Evolutionary conservation across 2,113 vertebrate genomes (phyloP).

Genomic region (Thamnaconus septentrionalis): DNA sequence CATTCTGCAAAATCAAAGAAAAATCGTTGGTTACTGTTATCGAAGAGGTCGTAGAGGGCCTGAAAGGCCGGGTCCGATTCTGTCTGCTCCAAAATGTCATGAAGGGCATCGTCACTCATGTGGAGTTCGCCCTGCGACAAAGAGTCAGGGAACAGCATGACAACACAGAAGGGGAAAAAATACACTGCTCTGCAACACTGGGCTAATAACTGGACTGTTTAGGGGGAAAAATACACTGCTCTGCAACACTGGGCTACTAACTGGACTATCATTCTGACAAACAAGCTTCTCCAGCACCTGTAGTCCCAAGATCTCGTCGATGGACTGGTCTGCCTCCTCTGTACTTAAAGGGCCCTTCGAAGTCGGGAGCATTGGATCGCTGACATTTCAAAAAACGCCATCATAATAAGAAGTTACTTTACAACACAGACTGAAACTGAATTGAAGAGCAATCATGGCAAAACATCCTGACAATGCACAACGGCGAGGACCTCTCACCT

Average conservation of each 20-base stretch:
- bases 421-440: no score
- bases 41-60: slow-evolving; percentile 95
- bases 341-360: slow-evolving; percentile 80
- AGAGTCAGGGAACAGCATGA: not conserved
- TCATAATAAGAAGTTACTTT: no score
- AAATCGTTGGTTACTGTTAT: slow-evolving; percentile 81
- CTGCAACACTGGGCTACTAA: no score
- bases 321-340: slow-evolving; percentile 87
- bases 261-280: not conserved
- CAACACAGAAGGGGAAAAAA: not conserved
- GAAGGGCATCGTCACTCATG: slow-evolving; percentile 96
- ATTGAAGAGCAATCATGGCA: not conserved
- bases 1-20: not conserved
- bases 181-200: not conserved
- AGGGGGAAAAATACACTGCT: not conserved
- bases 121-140: slow-evolving; percentile 89
- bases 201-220: not conserved
- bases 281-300: slow-evolving; percentile 75
- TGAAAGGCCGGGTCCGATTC: slow-evolving; percentile 98
- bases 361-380: slow-evolving; percentile 83
- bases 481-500: slow-evolving; percentile 73
- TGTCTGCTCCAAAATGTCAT: slow-evolving; percentile 95
- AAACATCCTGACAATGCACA: not conserved
- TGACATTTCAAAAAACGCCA: slow-evolving; percentile 48
- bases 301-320: slow-evolving; percentile 95